These are phyloP conservation scores for Eupithecia subumbrata DNA, from an alignment of 2,888 invertebrate species.

Conservation along the genomic window DNA sequence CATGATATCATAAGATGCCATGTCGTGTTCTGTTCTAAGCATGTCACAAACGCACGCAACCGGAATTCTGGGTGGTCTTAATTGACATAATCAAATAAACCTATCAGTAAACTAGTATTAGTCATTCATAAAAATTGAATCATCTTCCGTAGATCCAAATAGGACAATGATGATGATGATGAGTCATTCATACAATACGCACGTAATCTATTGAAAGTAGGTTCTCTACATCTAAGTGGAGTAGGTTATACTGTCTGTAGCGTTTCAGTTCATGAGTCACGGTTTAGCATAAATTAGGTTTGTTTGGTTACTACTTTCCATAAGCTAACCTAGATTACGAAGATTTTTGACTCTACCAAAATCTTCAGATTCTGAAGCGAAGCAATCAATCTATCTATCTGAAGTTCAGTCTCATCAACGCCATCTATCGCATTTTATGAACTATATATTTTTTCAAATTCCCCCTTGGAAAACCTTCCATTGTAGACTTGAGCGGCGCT, in stretches of 20 bases:
- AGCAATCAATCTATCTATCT: no score
- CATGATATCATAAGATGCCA: background rate
- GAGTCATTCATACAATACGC: constrained; percentile 17
- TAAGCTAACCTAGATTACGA: background rate
- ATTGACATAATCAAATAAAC: background rate
- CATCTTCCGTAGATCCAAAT: background rate
- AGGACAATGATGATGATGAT: background rate
- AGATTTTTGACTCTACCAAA: no score
- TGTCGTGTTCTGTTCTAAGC: constrained; percentile 6
- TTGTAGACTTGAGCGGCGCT: no score
- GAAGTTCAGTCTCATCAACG: no score
- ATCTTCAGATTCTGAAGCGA: no score
- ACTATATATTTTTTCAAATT: no score
- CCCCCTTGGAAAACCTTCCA: no score
- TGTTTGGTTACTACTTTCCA: constrained; percentile 11
- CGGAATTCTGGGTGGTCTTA: constrained; percentile 31
- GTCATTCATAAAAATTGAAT: background rate
- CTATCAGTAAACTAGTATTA: background rate
- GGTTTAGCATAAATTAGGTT: constrained; percentile 11
- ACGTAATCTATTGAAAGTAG: constrained; percentile 20
- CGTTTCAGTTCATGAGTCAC: constrained; percentile 8
- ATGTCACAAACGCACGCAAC: constrained; percentile 14
- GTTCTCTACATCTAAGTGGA: constrained; percentile 21
- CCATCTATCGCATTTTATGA: no score
- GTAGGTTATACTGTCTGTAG: constrained; percentile 24